Conservation (phyloP, 92 coral and sea anemone genomes). For the Zoanthus sociatus region DNA sequence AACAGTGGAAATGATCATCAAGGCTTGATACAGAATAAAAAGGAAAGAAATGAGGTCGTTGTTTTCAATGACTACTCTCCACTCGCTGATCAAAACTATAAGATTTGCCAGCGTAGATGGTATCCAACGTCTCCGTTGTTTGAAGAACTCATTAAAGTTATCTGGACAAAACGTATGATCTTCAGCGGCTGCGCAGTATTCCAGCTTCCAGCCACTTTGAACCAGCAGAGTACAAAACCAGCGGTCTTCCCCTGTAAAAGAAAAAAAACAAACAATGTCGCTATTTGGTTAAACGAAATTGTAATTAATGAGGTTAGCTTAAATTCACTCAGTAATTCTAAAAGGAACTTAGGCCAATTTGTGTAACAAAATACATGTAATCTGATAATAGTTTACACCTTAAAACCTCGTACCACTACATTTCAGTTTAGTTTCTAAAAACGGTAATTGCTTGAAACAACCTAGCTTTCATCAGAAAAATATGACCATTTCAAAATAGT, state of each 20-base stretch:
- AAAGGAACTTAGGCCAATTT: no score
- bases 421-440: no score
- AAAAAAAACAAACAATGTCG: no score
- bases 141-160: constrained; percentile 87
- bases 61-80: constrained; percentile 76
- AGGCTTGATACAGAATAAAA: constrained; percentile 89
- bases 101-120: constrained; percentile 98
- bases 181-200: constrained; percentile 98
- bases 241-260: constrained; percentile 90
- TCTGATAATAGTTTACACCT: no score
- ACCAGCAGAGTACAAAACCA: constrained; percentile 98
- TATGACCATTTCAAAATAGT: no score
- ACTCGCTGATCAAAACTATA: constrained; percentile 78
- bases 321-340: no score
- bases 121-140: constrained; percentile 98
- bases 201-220: constrained; percentile 96
- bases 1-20: constrained; percentile 82
- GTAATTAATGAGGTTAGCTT: no score
- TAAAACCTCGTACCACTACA: no score
- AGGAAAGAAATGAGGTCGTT: constrained; percentile 84
- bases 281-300: no score
- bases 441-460: no score
- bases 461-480: no score
- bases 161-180: constrained; percentile 95
- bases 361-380: no score